Base-by-base conservation (phyloP, 2,113 vertebrate genomes). In the Poicephalus gulielmi region DNA sequence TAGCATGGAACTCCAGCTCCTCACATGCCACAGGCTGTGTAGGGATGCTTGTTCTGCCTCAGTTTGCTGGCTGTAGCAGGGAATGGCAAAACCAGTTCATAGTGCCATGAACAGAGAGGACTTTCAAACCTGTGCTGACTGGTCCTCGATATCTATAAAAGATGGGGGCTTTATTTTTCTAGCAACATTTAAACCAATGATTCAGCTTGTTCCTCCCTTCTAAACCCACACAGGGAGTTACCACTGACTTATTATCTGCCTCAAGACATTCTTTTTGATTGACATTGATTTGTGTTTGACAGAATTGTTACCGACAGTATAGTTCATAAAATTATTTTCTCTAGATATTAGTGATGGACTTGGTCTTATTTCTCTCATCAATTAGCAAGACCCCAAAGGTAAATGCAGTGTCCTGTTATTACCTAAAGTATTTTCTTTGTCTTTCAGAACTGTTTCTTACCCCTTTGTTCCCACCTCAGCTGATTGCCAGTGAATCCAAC, bases 301-400 rank as follows among this genome's bases (percentile, higher is more conserved):
- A 83, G 62, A 87, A 88, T 28, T 83, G 73, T 93, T 74, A 75
- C 82, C 71, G 68, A 83, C 49, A 30, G 55, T 5, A 31, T 19
- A 79, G 79, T 77, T 88, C 94, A 82, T 91, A 80, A 62, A 46
- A 60, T 71, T 92, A 35, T 85, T 92, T 91, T 86, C 50, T 73
- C n/a, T 44, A 63, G 41, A 27, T 86, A 47, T 74, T 88, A 73
- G 81, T 77, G 60, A 66, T 9, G 69, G 79, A 24, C 47, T 83
- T 70, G 49, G 67, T 43, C 17, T 93, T 55, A 9, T 49, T 60
- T 86, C 20, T 90, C 15, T 66, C 39, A 10, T 20, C 46, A 83
- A 33, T 92, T 82, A 88, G n/a, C 27, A 74, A 70, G 55, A 11
- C 43, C 55, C 24, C 50, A 15, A 31, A 82, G 19, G 37, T 80